Evolutionary conservation across 2,888 invertebrate species (phyloP).

Genomic region (Xestia rhomboidea): DNA sequence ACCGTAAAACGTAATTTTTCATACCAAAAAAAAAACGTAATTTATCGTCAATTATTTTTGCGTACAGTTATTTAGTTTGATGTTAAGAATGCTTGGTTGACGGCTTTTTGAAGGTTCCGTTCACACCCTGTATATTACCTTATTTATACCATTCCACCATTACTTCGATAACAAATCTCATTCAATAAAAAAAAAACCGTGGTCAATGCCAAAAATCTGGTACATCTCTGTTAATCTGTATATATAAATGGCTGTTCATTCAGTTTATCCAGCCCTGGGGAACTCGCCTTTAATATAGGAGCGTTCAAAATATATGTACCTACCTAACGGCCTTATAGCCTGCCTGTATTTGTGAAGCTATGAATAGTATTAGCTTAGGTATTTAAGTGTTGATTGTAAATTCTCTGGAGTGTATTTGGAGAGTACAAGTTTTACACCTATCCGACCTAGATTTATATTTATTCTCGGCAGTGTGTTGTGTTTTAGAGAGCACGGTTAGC

Average conservation of each 20-base stretch:
- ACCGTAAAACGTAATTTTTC: too few species aligned
- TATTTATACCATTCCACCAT: neutral
- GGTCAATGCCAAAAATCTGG: conserved; percentile 31
- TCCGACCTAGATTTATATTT: neutral
- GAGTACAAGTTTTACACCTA: neutral
- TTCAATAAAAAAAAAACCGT: conserved; percentile 26
- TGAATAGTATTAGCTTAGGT: conserved; percentile 17
- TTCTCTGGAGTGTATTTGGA: conserved; percentile 11
- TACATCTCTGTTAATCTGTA: conserved; percentile 50
- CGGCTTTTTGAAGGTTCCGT: too few species aligned
- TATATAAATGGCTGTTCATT: conserved; percentile 52
- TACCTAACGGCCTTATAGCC: conserved; percentile 28
- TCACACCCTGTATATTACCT: too few species aligned
- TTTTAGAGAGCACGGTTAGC: neutral
- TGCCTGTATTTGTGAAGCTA: conserved; percentile 32
- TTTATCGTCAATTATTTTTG: too few species aligned
- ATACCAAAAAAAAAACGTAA: too few species aligned
- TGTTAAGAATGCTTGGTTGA: too few species aligned
- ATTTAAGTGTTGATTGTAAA: conserved; percentile 14
- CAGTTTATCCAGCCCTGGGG: conserved; percentile 59
- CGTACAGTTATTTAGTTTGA: too few species aligned
- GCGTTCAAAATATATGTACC: conserved; percentile 55
- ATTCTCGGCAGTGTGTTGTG: neutral
- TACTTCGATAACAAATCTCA: neutral
- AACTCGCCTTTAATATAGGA: conserved; percentile 36